These are phyloP conservation scores for Tryphoninae sp. DNA, from an alignment of 2,888 invertebrate genomes.

Conservation along the genomic window DNA sequence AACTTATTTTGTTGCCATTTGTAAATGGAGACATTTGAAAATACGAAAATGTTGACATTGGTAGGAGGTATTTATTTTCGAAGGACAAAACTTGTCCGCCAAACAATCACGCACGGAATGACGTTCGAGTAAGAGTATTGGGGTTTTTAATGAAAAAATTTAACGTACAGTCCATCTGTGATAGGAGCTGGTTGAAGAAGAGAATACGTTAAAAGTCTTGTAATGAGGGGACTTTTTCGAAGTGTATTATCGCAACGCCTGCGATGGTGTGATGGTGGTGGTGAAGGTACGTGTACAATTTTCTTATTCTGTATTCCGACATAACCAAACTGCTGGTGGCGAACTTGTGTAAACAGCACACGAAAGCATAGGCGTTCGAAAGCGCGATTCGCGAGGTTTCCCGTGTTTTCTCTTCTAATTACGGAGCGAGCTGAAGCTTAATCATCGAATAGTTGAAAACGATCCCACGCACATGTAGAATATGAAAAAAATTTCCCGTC, in stretches of 20 bases:
- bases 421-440: neutral
- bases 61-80: too few species aligned
- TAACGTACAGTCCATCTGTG: slow-evolving; percentile 80
- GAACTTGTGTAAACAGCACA: slow-evolving; percentile 65
- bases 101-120: slow-evolving; percentile 8
- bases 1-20: too few species aligned
- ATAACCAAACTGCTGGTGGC: slow-evolving; percentile 75
- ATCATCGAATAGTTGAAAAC: neutral
- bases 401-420: neutral
- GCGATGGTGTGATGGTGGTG: slow-evolving; percentile 15
- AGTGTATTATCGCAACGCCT: slow-evolving; percentile 31
- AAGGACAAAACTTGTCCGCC: too few species aligned
- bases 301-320: slow-evolving; percentile 65
- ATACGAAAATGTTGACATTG: too few species aligned
- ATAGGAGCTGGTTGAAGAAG: slow-evolving; percentile 63
- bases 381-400: neutral
- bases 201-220: slow-evolving; percentile 22
- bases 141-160: slow-evolving; percentile 77
- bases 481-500: slow-evolving; percentile 44
- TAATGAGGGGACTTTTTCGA: slow-evolving; percentile 28
- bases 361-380: slow-evolving; percentile 45
- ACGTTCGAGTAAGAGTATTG: slow-evolving; percentile 79
- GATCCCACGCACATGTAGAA: neutral
- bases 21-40: too few species aligned
- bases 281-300: slow-evolving; percentile 47